phyloP scores from a whole-genome alignment of 2,113 vertebrate species.

The Entomyzon cyanotis region DNA sequence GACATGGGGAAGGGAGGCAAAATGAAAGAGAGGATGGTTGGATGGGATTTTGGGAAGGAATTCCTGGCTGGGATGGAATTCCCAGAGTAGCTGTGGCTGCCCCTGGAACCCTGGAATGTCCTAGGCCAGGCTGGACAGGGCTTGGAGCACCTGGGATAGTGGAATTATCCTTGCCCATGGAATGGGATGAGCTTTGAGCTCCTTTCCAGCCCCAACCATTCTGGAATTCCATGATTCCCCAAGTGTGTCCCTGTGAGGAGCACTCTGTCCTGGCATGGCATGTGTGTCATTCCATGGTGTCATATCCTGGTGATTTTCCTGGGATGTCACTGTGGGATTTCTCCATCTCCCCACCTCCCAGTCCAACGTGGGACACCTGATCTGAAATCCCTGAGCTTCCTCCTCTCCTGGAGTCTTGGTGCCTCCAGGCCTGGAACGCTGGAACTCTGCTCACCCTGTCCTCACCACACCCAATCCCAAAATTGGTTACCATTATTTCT shows the following conservation, averaged over 20 bases:
- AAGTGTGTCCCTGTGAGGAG: not conserved
- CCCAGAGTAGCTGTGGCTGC: not conserved
- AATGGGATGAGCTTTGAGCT: no score
- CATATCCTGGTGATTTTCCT: fast-evolving
- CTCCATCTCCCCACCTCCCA: not conserved
- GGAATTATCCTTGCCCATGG: not conserved
- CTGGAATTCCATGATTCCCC: not conserved
- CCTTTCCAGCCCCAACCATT: not conserved
- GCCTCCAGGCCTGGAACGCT: not conserved
- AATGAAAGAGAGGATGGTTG: no score
- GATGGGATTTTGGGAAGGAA: not conserved
- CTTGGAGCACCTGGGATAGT: not conserved
- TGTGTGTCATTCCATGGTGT: fast-evolving
- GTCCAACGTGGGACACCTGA: fast-evolving
- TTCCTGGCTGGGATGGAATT: not conserved
- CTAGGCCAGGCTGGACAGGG: not conserved
- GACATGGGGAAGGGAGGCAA: not conserved
- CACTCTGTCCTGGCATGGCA: fast-evolving
- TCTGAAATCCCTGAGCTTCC: not conserved
- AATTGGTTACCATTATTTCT: not conserved
- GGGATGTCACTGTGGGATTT: not conserved
- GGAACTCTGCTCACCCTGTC: not conserved
- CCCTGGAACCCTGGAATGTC: not conserved
- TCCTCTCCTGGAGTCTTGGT: not conserved
- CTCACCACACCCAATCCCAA: not conserved